Percentiles rank a stretch among this genome's conserved stretches.
These are phyloP conservation scores for Acanthosoma haemorrhoidale DNA, from an alignment of 2,888 invertebrate species.

Conservation along the genomic window DNA sequence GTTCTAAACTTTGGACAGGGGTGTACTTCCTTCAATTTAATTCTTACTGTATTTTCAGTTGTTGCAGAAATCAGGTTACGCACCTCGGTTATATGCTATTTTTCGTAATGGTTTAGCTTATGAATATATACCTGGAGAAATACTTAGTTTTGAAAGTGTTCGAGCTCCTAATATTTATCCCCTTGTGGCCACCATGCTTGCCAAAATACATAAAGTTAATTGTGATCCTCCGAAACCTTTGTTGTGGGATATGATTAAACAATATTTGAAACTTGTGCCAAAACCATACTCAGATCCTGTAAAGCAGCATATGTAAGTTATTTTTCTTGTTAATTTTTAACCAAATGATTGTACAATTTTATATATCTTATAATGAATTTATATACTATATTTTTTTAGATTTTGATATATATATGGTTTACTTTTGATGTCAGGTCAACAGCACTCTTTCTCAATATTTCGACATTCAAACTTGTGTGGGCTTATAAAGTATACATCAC, in stretches of 20 bases:
- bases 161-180: conserved; percentile 61
- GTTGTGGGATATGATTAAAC: conserved; percentile 70
- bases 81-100: conserved; percentile 80
- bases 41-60: conserved; percentile 45
- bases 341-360: too few relatives aligned
- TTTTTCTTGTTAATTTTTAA: neutral
- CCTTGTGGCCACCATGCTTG: conserved; percentile 76
- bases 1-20: too few relatives aligned
- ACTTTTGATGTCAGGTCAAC: too few relatives aligned
- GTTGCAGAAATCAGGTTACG: conserved; percentile 67
- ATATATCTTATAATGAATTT: too few relatives aligned
- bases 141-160: conserved; percentile 63
- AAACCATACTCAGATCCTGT: conserved; percentile 59
- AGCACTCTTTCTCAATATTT: too few relatives aligned
- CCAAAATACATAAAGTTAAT: conserved; percentile 67
- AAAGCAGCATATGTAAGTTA: conserved; percentile 64
- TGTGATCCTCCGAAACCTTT: conserved; percentile 51
- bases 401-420: too few relatives aligned
- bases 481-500: too few relatives aligned
- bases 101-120: conserved; percentile 93
- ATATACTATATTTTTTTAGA: too few relatives aligned
- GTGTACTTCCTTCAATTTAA: neutral
- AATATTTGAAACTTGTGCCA: conserved; percentile 69
- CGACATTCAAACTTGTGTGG: too few relatives aligned
- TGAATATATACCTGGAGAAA: conserved; percentile 76